Conservation (phyloP, 2,797 vertebrate species). For the Crypturellus tataupa region DNA sequence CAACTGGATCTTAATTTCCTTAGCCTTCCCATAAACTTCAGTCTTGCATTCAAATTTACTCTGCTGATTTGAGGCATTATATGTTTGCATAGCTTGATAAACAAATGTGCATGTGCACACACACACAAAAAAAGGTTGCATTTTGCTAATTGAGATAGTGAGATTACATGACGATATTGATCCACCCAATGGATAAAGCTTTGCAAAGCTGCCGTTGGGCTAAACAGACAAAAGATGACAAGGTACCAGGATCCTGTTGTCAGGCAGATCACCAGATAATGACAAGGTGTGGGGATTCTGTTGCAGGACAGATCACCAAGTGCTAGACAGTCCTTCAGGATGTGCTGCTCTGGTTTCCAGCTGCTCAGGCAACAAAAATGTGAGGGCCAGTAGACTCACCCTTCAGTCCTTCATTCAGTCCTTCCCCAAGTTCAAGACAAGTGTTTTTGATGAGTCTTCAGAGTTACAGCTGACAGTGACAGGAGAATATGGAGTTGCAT, state of each 20-base stretch:
- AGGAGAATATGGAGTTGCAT: background rate
- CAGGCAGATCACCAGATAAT: background rate
- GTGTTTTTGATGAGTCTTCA: background rate
- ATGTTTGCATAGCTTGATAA: background rate
- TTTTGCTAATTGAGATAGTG: background rate
- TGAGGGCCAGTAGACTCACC: background rate
- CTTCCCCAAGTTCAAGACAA: background rate
- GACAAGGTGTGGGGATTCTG: background rate
- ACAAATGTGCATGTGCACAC: fast-evolving
- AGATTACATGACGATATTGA: background rate
- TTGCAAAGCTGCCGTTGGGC: background rate
- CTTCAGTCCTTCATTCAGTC: background rate
- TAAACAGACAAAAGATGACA: background rate
- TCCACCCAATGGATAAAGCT: background rate
- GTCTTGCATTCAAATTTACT: background rate
- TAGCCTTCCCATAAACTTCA: background rate
- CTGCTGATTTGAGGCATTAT: background rate
- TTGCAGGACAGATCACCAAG: constrained; percentile 11
- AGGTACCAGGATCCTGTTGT: background rate
- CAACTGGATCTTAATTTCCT: background rate
- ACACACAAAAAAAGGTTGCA: fast-evolving
- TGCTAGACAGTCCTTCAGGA: background rate
- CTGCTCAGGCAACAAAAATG: background rate
- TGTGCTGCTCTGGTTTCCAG: background rate
- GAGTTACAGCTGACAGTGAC: background rate